Base-by-base conservation (phyloP, 2,888 invertebrate species). In the Erannis defoliaria region DNA sequence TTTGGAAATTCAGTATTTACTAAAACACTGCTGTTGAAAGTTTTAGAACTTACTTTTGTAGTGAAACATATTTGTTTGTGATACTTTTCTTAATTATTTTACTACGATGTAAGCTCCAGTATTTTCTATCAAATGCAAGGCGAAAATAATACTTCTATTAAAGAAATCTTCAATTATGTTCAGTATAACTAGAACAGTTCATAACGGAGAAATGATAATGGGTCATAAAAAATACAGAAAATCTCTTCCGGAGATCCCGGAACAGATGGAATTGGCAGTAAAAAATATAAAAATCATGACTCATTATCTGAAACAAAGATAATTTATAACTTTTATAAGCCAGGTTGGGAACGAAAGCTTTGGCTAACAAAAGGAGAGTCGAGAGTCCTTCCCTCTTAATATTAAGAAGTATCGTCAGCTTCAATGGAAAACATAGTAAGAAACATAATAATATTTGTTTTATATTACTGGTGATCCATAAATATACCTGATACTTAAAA, bases 261-360 rank as follows among this genome's bases (percentile, higher is more conserved):
- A 60, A 57, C 66, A 42, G 64, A 63, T 63, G 55, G 62, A 70
- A 66, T 62, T 50, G 58, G 63, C 60, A 51, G 62, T 65, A 65
- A 67, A 68, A 67, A 64, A 67, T 65, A 63, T 55, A 55, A 57
- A 66, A 71, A 67, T 68, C 67, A 67, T 64, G 67, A 64, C 62
- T 71, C 67, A 71, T 71, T 71, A 71, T 71, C 58, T 64, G 38
- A 64, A 65, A 68, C 70, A 70, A 71, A 67, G 62, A 46, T 54
- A 71, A 67, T 66, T 71, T 62, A 67, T 66, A 68, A 65, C 66
- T 55, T 66, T 68, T 64, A 64, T 67, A 68, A 65, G 66, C 51
- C 65, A 63, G 64, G 65, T 66, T 67, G 51, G 60, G 37, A 26
- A 45, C 19, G 48, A 60, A 63, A 59, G 64, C 58, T 65, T 62